Conservation (phyloP, 2,888 invertebrate genomes). For the Thelaira solivaga region DNA sequence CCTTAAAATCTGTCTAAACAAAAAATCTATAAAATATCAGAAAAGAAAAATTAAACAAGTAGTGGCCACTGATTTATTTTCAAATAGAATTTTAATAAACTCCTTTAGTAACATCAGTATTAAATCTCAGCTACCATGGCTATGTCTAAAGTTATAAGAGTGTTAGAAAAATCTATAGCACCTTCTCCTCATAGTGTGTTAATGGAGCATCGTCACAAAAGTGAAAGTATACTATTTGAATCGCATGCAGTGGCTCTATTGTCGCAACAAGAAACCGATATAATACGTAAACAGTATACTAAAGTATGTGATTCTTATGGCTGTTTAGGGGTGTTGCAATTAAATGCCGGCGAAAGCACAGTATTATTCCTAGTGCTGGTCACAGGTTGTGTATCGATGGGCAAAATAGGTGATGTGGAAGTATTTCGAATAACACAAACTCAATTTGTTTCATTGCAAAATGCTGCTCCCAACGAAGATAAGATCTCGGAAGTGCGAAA, state of each 20-base stretch:
- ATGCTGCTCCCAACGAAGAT: conserved; percentile 81
- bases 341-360: conserved; percentile 90
- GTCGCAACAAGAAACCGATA: conserved; percentile 88
- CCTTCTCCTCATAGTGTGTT: conserved; percentile 93
- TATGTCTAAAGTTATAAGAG: conserved; percentile 94
- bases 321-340: conserved; percentile 94
- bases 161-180: conserved; percentile 91
- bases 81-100: neutral
- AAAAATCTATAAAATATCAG: neutral
- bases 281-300: conserved; percentile 90
- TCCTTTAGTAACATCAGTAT: neutral
- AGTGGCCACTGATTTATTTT: neutral
- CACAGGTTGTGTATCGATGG: conserved; percentile 96
- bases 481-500: conserved; percentile 85
- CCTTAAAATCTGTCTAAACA: conserved; percentile 10
- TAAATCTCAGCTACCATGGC: conserved; percentile 82
- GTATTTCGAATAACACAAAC: conserved; percentile 96
- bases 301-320: conserved; percentile 97
- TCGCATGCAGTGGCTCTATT: conserved; percentile 89
- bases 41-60: neutral
- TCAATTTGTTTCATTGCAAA: conserved; percentile 91
- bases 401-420: conserved; percentile 96
- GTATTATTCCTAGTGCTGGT: conserved; percentile 94
- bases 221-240: conserved; percentile 92
- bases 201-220: conserved; percentile 91